Evolutionary conservation across 2,888 invertebrate species (phyloP).

Genomic region (Creontiades dilutus): DNA sequence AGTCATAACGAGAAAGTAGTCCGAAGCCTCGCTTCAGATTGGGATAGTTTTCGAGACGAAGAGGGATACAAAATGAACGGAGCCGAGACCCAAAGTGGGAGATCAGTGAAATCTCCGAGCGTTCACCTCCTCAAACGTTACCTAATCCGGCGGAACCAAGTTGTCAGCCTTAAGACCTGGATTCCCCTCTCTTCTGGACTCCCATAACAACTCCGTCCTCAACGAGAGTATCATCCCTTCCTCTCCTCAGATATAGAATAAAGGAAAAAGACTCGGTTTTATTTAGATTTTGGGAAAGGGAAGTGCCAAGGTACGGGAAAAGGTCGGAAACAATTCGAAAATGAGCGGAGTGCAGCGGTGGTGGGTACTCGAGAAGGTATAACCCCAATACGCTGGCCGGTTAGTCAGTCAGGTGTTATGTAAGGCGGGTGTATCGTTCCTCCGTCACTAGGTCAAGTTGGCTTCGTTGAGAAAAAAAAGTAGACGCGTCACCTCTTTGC

Average conservation of each 20-base stretch:
- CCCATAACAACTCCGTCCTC: neutral
- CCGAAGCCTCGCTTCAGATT: too few species aligned
- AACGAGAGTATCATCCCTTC: neutral
- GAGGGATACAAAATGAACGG: neutral
- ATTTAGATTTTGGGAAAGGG: too few species aligned
- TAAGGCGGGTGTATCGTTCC: conserved; percentile 27
- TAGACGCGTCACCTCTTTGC: conserved; percentile 19
- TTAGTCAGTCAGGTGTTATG: conserved; percentile 22
- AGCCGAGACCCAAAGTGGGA: neutral
- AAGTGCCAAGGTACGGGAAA: too few species aligned
- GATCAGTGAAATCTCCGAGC: conserved; percentile 60
- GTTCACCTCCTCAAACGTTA: conserved; percentile 55
- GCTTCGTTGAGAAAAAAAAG: neutral
- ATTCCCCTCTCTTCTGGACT: conserved; percentile 44
- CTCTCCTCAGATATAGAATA: too few species aligned
- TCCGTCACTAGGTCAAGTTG: conserved; percentile 32
- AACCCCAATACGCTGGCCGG: neutral
- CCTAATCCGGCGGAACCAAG: conserved; percentile 64
- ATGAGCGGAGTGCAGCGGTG: too few species aligned
- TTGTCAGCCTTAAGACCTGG: conserved; percentile 68
- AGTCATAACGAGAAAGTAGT: too few species aligned
- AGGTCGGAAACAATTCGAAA: too few species aligned
- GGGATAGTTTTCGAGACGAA: neutral
- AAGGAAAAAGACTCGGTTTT: too few species aligned
- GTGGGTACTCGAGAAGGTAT: neutral